A percentile compares a stretch with the other conserved stretches of the same genome.
Conservation (phyloP, 1,140 invertebrate genomes). For the Listronotus oregonensis region DNA sequence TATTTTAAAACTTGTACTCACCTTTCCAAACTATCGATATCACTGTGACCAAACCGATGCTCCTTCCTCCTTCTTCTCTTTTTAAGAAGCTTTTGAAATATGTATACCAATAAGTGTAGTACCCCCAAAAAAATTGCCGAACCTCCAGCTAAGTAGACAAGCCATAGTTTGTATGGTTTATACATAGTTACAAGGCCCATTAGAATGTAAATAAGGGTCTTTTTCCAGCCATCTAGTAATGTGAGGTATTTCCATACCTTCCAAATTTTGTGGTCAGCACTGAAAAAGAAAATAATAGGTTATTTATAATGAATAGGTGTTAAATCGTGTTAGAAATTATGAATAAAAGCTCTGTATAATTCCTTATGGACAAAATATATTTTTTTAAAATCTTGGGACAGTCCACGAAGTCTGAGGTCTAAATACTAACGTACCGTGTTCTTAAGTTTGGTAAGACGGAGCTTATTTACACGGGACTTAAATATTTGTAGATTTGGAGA, state of each 20-base stretch:
- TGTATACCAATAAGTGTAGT: constrained; percentile 47
- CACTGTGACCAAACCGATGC: constrained; percentile 44
- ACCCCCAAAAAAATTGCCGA: constrained; percentile 48
- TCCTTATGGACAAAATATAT: too few relatives aligned
- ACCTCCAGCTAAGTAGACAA: constrained; percentile 51
- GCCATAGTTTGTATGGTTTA: constrained; percentile 52
- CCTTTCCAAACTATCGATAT: constrained; percentile 54
- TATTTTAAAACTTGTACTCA: constrained; percentile 16
- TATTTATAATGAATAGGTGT: too few relatives aligned
- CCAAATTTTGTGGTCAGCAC: constrained; percentile 48
- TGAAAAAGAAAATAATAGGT: constrained; percentile 38
- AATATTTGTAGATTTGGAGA: too few relatives aligned
- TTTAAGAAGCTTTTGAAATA: constrained; percentile 37
- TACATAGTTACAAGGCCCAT: constrained; percentile 48
- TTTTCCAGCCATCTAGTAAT: constrained; percentile 52
- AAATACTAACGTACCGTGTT: too few relatives aligned
- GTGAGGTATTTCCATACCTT: constrained; percentile 46
- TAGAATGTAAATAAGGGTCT: constrained; percentile 49
- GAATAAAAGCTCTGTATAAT: too few relatives aligned
- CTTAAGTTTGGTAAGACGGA: too few relatives aligned
- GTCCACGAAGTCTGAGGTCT: too few relatives aligned
- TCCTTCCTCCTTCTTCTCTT: constrained; percentile 39
- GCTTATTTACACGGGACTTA: too few relatives aligned
- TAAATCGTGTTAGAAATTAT: too few relatives aligned
- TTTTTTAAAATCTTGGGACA: too few relatives aligned